phyloP scores from a whole-genome alignment of 2,888 invertebrate genomes.

The Apodemia zela region DNA sequence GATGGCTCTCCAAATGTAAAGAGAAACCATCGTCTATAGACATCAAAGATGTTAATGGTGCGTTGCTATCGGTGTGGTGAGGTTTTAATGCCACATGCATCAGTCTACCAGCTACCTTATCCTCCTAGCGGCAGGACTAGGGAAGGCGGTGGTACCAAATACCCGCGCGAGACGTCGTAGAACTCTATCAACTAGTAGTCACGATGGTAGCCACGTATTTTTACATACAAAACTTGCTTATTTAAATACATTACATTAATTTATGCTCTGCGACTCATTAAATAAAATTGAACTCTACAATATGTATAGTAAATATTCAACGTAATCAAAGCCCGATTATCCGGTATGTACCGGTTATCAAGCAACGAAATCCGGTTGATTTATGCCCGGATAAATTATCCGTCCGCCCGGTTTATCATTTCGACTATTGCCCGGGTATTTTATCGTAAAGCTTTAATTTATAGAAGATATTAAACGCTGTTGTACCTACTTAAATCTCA shows the following conservation, averaged over 20 bases:
- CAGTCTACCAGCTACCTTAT: too few species aligned
- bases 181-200: too few species aligned
- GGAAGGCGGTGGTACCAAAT: too few species aligned
- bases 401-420: conserved; percentile 27
- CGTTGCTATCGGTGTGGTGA: too few species aligned
- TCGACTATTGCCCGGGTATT: conserved; percentile 24
- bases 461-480: background rate
- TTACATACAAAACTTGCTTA: too few species aligned
- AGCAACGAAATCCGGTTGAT: conserved; percentile 29
- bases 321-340: conserved; percentile 13
- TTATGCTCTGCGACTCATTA: background rate
- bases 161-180: too few species aligned
- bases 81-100: too few species aligned
- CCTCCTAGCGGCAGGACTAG: too few species aligned
- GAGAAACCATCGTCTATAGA: too few species aligned
- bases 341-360: conserved; percentile 20
- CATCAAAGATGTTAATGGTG: too few species aligned
- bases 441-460: conserved; percentile 22
- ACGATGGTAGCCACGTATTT: too few species aligned
- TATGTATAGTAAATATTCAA: background rate
- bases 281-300: background rate
- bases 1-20: too few species aligned
- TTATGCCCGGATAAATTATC: conserved; percentile 28
- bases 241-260: background rate
- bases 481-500: background rate